A percentile compares a stretch with the other conserved stretches of the same genome.
phyloP scores from a whole-genome alignment of 2,888 invertebrate genomes.

The Phalera bucephala region DNA sequence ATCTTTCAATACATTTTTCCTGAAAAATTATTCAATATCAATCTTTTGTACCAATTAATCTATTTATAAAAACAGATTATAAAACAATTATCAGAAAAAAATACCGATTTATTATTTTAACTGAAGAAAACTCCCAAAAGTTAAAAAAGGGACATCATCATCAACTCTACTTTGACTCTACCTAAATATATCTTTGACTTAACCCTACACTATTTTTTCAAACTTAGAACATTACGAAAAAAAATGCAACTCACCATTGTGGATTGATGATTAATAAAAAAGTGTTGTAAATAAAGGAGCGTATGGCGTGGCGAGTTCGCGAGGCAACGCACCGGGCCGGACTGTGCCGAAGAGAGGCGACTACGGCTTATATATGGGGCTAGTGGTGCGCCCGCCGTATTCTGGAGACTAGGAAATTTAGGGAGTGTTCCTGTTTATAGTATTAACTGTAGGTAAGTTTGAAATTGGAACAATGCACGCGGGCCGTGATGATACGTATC shows the following conservation, averaged over 20 bases:
- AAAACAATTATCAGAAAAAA: too few relatives aligned
- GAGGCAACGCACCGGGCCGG: conserved; percentile 76
- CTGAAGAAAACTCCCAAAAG: too few relatives aligned
- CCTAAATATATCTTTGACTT: too few relatives aligned
- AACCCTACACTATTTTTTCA: too few relatives aligned
- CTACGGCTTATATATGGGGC: conserved; percentile 43
- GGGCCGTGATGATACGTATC: not conserved
- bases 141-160: too few relatives aligned
- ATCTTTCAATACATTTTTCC: too few relatives aligned
- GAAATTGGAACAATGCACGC: not conserved
- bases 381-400: conserved; percentile 37
- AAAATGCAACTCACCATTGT: conserved; percentile 34
- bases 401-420: conserved; percentile 35
- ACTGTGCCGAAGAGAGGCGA: conserved; percentile 47
- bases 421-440: conserved; percentile 3
- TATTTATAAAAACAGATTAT: too few relatives aligned
- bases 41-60: too few relatives aligned
- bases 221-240: too few relatives aligned
- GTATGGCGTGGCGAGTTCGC: conserved; percentile 64
- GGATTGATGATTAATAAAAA: conserved; percentile 15
- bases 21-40: too few relatives aligned
- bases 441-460: not conserved
- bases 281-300: conserved; percentile 12
- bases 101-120: too few relatives aligned
- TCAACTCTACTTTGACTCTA: too few relatives aligned